phyloP scores from a whole-genome alignment of 2,797 vertebrate genomes.

The Picus viridis region DNA sequence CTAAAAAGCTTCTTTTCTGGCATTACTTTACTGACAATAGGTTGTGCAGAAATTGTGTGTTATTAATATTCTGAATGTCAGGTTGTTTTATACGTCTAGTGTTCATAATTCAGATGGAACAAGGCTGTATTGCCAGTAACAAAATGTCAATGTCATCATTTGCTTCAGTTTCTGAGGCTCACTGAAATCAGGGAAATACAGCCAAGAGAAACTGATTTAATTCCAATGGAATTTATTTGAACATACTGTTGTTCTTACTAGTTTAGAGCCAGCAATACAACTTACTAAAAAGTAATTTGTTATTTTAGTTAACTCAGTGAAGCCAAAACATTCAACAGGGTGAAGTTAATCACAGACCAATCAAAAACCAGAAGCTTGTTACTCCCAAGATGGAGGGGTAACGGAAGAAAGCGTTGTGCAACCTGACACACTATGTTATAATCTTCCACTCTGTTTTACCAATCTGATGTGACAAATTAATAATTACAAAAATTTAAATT shows the following conservation, averaged over 20 bases:
- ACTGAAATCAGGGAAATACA: rapidly evolving
- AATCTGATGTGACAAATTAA: not conserved
- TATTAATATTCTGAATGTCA: not conserved
- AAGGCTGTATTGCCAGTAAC: not conserved
- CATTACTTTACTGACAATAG: not conserved
- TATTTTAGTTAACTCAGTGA: not conserved
- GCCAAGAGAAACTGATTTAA: not conserved
- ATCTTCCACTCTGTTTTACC: not conserved
- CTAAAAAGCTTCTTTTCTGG: not conserved
- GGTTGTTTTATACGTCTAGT: not conserved
- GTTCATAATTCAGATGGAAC: not conserved
- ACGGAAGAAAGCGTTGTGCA: not conserved
- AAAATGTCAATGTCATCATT: not conserved
- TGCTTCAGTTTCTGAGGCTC: not conserved
- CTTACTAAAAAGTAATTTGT: not conserved
- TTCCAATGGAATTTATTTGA: not conserved
- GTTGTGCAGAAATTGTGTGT: rapidly evolving
- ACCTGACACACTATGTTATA: not conserved
- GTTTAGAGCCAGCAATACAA: not conserved
- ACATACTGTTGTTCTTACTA: not conserved
- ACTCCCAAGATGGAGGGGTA: not conserved
- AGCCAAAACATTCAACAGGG: not conserved
- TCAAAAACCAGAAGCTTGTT: not conserved
- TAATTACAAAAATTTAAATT: not conserved
- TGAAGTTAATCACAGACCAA: not conserved